These are phyloP conservation scores for Probosciger aterrimus DNA, from an alignment of 2,113 vertebrate species.

Conservation along the genomic window DNA sequence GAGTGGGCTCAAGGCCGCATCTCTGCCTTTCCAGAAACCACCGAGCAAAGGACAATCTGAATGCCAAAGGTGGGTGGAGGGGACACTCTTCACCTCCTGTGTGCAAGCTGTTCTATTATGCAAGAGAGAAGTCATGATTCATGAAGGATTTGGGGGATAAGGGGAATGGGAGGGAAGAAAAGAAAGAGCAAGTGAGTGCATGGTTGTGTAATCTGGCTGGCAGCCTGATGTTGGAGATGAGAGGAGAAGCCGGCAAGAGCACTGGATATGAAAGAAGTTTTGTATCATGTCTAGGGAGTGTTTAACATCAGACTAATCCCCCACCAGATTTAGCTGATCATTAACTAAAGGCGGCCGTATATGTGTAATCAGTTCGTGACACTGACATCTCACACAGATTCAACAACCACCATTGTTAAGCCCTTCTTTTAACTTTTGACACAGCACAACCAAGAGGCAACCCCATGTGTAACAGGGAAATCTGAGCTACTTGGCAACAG, in stretches of 20 bases:
- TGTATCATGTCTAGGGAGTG: neutral
- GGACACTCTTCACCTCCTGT: neutral
- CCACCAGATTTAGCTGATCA: neutral
- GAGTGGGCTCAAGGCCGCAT: neutral
- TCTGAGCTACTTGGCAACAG: neutral
- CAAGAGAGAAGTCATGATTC: neutral
- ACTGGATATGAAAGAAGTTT: neutral
- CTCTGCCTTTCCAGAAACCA: neutral
- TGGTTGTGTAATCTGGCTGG: neutral
- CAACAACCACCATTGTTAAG: neutral
- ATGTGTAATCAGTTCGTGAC: neutral
- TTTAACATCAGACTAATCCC: neutral
- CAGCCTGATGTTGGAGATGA: neutral
- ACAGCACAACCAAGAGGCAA: neutral
- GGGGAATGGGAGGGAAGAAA: neutral
- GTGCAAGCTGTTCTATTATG: neutral
- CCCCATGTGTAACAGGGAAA: neutral
- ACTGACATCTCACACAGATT: neutral
- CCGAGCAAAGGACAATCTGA: accelerated
- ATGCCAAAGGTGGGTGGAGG: neutral
- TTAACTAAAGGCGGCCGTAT: conserved; percentile 7
- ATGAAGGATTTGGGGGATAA: neutral
- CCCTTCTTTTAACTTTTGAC: neutral
- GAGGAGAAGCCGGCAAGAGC: neutral
- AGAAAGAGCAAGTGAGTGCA: neutral